Percentiles rank a stretch among this genome's conserved stretches.
These are phyloP conservation scores for Agriopis aurantiaria DNA, from an alignment of 2,888 invertebrate species.

Conservation along the genomic window DNA sequence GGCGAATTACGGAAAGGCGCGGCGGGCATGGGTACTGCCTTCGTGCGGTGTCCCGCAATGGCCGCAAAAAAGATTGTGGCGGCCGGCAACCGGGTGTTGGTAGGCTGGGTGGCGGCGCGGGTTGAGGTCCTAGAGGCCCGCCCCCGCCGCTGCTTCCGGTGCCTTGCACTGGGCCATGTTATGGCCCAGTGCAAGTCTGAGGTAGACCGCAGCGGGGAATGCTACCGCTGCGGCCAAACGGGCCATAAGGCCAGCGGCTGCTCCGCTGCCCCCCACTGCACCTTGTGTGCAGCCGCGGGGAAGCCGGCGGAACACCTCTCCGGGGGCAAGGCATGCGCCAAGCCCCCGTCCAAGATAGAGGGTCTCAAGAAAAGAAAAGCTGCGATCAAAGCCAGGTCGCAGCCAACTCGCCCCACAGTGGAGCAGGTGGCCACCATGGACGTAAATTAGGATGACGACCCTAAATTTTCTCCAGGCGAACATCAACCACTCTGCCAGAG, in stretches of 20 bases:
- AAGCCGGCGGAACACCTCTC: not conserved
- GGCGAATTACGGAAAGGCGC: slow-evolving; percentile 11
- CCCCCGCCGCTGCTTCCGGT: slow-evolving; percentile 37
- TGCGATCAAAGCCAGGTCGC: no score
- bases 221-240: slow-evolving; percentile 31
- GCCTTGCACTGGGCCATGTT: slow-evolving; percentile 39
- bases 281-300: not conserved
- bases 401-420: no score
- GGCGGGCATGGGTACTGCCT: not conserved
- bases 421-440: no score
- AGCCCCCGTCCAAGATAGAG: no score
- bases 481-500: no score
- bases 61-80: not conserved
- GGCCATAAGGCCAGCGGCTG: slow-evolving; percentile 10
- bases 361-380: no score
- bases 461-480: no score
- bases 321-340: no score
- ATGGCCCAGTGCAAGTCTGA: slow-evolving; percentile 22
- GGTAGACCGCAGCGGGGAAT: not conserved
- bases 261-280: not conserved
- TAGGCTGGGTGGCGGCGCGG: slow-evolving; percentile 40
- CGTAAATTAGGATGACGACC: no score
- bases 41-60: slow-evolving; percentile 18
- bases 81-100: slow-evolving; percentile 17
- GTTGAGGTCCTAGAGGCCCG: slow-evolving; percentile 26